Base-by-base conservation (phyloP, 1,140 invertebrate genomes). In the Adoxophyes honmai region DNA sequence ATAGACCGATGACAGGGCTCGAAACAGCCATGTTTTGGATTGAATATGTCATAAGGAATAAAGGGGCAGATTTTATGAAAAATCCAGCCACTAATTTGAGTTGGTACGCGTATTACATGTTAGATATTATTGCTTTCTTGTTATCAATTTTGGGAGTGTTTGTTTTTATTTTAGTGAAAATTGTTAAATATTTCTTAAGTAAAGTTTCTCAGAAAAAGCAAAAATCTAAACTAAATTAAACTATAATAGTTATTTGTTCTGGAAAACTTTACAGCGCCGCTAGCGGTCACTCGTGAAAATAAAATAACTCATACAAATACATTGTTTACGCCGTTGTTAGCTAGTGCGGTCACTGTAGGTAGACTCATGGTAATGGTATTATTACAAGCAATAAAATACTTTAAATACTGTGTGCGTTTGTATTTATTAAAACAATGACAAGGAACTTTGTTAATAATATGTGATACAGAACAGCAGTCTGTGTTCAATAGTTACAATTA, bases 11-110 rank as follows among this genome's bases (percentile, higher is more conserved):
- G 64, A 70, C 60, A 37, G 81, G 91, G 0, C 73, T 92, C 35
- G 89, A 92, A n/a, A 90, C 83, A 34, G 91, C 91, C 1, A 75
- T 92, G 53, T 93, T 81, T 70, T 93, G 92, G 92, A 90, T 92
- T 18, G 92, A 93, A 68, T 93, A 93, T 66, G 91, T 93, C 3
- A 81, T 88, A 4, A 75, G 78, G 38, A 68, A 88, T 62, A 86
- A 81, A 39, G 86, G 86, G n/a, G 92, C 92, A 0, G 70, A 81
- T 0, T 92, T 92, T 65, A 87, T 94, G 69, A 89, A 90, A 56
- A 91, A 91, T 34, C 89, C 91, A 5, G 92, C 90, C 0, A 60
- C 89, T 1, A 73, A 91, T 6, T 76, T 94, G 53, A 85, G 81
- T 21, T 92, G 91, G 87, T 89, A 91, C 65, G 86, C 91, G 51